A percentile compares a stretch with the other conserved stretches of the same genome.
Conservation (phyloP, 2,888 invertebrate genomes). For the Linnaemya vulpina region DNA sequence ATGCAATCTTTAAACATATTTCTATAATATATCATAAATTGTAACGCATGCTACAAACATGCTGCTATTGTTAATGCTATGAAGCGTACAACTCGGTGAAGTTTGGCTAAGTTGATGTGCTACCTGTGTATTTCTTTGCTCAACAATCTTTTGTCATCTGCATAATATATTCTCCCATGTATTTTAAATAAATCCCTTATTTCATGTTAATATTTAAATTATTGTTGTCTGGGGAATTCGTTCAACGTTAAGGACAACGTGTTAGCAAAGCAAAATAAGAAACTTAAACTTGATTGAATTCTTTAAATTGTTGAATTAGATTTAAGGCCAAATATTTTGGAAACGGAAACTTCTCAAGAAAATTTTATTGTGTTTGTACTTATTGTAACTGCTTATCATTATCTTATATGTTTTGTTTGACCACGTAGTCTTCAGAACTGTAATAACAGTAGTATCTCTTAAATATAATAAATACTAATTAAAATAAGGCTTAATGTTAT, state of each 20-base stretch:
- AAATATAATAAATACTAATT: too few species aligned
- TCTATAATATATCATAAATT: neutral
- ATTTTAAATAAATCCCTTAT: constrained; percentile 36
- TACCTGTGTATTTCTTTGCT: constrained; percentile 15
- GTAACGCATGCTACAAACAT: neutral
- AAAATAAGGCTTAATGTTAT: too few species aligned
- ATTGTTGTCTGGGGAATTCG: constrained; percentile 63
- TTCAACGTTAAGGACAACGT: neutral
- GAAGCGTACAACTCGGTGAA: neutral
- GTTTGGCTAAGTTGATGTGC: neutral
- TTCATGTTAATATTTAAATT: constrained; percentile 59
- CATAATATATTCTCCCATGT: constrained; percentile 29
- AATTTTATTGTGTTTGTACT: neutral
- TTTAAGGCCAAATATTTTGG: constrained; percentile 13
- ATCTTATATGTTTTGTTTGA: neutral
- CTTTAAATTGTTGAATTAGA: neutral
- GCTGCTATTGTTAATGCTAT: too few species aligned
- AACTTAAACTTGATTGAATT: constrained; percentile 25
- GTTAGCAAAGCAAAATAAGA: neutral
- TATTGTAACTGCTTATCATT: neutral
- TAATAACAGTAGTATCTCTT: too few species aligned
- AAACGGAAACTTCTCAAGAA: neutral
- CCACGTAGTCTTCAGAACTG: neutral
- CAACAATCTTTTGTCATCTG: constrained; percentile 22
- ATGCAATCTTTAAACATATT: too few species aligned